Evolutionary conservation across 2,888 invertebrate species (phyloP), one percentile per base, ranked within the genome.

Genomic region (Corbicula japonica): DNA sequence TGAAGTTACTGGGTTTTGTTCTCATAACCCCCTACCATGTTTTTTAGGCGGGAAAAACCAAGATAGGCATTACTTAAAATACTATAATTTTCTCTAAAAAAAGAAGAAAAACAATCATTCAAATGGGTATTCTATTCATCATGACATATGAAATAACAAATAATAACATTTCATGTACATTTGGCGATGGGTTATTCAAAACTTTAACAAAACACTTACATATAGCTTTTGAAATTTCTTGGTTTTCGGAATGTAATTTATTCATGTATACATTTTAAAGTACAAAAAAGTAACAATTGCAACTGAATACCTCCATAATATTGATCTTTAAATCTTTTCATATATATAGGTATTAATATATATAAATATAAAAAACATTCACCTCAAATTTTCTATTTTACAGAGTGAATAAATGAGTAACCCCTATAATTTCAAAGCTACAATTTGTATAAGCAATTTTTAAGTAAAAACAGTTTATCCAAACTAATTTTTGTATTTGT

Each of bases 161-260:
- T n/a, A n/a, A n/a, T n/a, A n/a, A n/a, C n/a, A n/a, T n/a, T n/a
- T n/a, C n/a, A n/a, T n/a, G n/a, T n/a, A n/a, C n/a, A n/a, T n/a
- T n/a, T n/a, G n/a, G n/a, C n/a, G n/a, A n/a, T n/a, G n/a, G n/a
- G n/a, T n/a, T n/a, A n/a, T n/a, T n/a, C n/a, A n/a, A n/a, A n/a
- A n/a, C n/a, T n/a, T n/a, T n/a, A n/a, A n/a, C n/a, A n/a, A n/a
- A n/a, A n/a, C n/a, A n/a, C n/a, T n/a, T n/a, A n/a, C n/a, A n/a
- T n/a, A n/a, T n/a, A n/a, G n/a, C n/a, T n/a, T n/a, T n/a, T n/a
- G n/a, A n/a, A n/a, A n/a, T n/a, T n/a, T n/a, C n/a, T n/a, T n/a
- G n/a, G n/a, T n/a, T n/a, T n/a, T n/a, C n/a, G n/a, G n/a, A 56
- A 56, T 15, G 35, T 56, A 34, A 34, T 56, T 15, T 56, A 56